Conservation (phyloP, 2,113 vertebrate species). For the Otus sunia region DNA sequence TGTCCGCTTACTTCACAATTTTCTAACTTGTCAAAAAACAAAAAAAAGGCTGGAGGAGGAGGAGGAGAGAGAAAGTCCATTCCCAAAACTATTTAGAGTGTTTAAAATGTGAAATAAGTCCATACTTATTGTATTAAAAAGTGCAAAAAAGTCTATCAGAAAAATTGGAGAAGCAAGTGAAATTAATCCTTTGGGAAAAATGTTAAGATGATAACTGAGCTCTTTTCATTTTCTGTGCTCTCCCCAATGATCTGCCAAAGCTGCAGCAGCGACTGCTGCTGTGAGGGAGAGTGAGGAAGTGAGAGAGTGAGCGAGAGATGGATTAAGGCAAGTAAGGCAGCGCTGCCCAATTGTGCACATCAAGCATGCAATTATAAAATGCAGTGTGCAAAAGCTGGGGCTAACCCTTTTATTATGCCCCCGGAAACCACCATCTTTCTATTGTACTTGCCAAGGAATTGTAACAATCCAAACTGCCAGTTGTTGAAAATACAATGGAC, state of each 20-base stretch:
- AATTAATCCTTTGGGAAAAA: constrained; percentile 57
- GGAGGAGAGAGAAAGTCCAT: not conserved
- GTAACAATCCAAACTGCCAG: constrained; percentile 44
- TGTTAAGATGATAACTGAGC: not conserved
- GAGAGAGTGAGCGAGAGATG: not conserved
- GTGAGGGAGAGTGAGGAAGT: not conserved
- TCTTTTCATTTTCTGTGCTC: constrained; percentile 3
- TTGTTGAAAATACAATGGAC: constrained; percentile 51
- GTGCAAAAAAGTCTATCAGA: not conserved
- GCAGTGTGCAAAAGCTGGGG: constrained; percentile 9
- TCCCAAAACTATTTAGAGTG: not conserved
- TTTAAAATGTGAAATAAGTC: constrained; percentile 2
- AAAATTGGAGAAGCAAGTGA: constrained; percentile 42
- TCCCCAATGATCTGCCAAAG: not conserved
- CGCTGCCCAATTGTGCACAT: constrained; percentile 22
- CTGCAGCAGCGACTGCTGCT: constrained; percentile 36
- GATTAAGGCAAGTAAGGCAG: constrained; percentile 30
- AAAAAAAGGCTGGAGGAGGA: not conserved
- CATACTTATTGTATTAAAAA: not conserved
- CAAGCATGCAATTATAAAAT: constrained; percentile 26
- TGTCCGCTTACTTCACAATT: constrained; percentile 54
- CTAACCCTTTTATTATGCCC: constrained; percentile 21
- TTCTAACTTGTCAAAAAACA: constrained; percentile 55
- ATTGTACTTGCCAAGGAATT: constrained; percentile 50
- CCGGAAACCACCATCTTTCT: constrained; percentile 46